Conservation (phyloP, 2,113 vertebrate species). For the Tachysurus vachellii region DNA sequence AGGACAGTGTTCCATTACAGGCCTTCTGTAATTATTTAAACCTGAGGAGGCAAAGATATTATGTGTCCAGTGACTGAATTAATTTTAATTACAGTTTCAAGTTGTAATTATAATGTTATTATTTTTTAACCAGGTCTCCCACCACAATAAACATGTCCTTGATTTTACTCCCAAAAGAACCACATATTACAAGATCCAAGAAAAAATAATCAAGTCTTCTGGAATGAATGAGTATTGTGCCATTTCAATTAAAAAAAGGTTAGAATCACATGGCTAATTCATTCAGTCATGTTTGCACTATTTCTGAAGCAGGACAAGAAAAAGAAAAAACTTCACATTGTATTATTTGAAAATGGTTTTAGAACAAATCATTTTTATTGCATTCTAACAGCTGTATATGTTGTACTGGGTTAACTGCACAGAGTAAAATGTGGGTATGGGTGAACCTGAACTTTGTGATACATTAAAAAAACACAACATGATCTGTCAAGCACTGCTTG, state of each 20-base stretch:
- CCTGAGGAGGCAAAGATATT: conserved; percentile 1
- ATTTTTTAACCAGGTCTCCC: conserved; percentile 32
- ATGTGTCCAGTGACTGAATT: conserved; percentile 15
- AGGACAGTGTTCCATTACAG: conserved; percentile 10
- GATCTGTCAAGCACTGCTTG: not conserved
- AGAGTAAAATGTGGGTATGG: not conserved
- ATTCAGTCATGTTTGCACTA: conserved; percentile 13
- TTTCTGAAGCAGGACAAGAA: conserved; percentile 2
- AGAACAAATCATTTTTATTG: not conserved
- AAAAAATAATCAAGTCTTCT: conserved; percentile 35
- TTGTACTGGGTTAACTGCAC: conserved; percentile 1
- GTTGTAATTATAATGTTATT: conserved; percentile 39
- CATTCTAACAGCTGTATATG: not conserved
- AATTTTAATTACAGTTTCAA: conserved; percentile 33
- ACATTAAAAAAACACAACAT: conserved; percentile 1
- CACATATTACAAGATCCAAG: conserved; percentile 28
- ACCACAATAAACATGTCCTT: conserved; percentile 35
- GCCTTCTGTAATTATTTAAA: conserved; percentile 7
- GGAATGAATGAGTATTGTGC: conserved; percentile 38
- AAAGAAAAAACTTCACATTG: conserved; percentile 3
- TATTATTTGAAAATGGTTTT: not conserved
- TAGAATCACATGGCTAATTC: conserved; percentile 21
- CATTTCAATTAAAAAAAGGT: conserved; percentile 23
- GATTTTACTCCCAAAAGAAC: conserved; percentile 34
- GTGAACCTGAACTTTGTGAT: conserved; percentile 14